These are phyloP conservation scores for Anagrus nilaparvatae DNA, from an alignment of 1,140 invertebrate genomes.

Conservation along the genomic window DNA sequence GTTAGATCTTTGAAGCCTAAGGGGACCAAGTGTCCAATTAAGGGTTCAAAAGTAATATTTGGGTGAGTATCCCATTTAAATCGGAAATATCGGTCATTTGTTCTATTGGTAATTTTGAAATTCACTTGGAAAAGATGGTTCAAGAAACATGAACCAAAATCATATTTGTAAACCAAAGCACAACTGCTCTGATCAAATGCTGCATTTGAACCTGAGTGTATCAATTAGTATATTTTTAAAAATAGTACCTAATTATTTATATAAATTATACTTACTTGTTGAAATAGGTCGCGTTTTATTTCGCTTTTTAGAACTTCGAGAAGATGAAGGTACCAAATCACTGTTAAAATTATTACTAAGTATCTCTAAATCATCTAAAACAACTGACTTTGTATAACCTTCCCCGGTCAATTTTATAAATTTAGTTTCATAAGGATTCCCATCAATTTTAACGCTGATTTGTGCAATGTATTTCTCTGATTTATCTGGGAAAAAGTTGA, in stretches of 20 bases:
- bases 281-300: not conserved
- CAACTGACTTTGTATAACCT: constrained; percentile 22
- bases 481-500: constrained; percentile 18
- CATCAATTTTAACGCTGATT: constrained; percentile 18
- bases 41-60: constrained; percentile 23
- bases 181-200: not conserved
- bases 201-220: not conserved
- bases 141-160: constrained; percentile 26
- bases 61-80: constrained; percentile 27
- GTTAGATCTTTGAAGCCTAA: constrained; percentile 21
- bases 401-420: constrained; percentile 21
- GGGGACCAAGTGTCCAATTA: constrained; percentile 25
- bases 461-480: constrained; percentile 13
- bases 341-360: not conserved
- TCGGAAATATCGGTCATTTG: constrained; percentile 19
- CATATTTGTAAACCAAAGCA: constrained; percentile 20
- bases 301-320: not conserved
- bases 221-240: not conserved
- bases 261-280: not conserved
- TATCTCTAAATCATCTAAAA: constrained; percentile 23
- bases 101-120: constrained; percentile 29
- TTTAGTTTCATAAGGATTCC: constrained; percentile 31
- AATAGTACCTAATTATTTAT: no score
- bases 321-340: not conserved
- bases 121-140: constrained; percentile 22